Conservation (phyloP, 2,797 vertebrate species). For the Amblyraja radiata region DNA sequence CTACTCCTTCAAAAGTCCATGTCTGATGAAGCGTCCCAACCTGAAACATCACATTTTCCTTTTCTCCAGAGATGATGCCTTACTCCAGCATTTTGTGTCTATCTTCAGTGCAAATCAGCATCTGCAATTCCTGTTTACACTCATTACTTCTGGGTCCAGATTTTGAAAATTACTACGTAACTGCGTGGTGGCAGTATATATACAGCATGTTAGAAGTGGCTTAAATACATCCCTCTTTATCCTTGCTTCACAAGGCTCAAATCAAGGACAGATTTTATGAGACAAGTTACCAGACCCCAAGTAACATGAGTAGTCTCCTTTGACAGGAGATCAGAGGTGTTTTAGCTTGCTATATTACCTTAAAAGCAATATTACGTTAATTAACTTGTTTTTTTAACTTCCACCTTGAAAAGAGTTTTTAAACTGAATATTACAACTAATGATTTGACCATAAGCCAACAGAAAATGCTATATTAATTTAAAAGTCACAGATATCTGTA, state of each 20-base stretch:
- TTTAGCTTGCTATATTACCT: too few relatives aligned
- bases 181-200: not conserved
- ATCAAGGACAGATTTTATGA: not conserved
- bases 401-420: not conserved
- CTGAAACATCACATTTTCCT: too few relatives aligned
- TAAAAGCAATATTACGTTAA: too few relatives aligned
- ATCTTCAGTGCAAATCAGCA: too few relatives aligned
- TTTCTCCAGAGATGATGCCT: too few relatives aligned
- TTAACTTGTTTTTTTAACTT: too few relatives aligned
- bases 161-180: not conserved
- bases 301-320: not conserved
- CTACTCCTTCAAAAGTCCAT: too few relatives aligned
- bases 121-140: too few relatives aligned
- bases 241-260: not conserved
- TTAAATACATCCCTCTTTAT: not conserved
- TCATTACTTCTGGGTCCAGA: not conserved
- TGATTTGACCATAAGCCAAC: not conserved
- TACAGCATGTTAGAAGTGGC: not conserved
- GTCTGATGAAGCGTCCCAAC: too few relatives aligned
- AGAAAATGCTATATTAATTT: not conserved
- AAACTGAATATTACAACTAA: not conserved
- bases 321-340: not conserved
- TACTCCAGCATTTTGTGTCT: too few relatives aligned
- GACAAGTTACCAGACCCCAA: not conserved
- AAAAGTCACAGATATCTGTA: not conserved